Percentiles rank a stretch among this genome's conserved stretches.
phyloP scores from a whole-genome alignment of 2,888 invertebrate species.

The Eledone cirrhosa region DNA sequence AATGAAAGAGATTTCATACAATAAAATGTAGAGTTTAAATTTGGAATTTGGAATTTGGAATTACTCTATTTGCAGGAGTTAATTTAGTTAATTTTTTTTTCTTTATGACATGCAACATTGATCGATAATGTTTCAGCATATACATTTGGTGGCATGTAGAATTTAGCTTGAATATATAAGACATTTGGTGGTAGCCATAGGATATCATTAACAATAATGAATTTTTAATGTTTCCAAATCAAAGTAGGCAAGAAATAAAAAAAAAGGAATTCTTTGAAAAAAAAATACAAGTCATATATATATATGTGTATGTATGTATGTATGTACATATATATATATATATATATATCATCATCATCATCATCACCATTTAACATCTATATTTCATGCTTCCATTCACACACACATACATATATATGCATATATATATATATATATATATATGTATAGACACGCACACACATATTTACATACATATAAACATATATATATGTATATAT shows the following conservation, averaged over 20 bases:
- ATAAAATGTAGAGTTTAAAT: background rate
- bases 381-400: too few relatives aligned
- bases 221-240: slow-evolving; percentile 11
- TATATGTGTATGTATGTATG: slow-evolving; percentile 5
- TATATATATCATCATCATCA: too few relatives aligned
- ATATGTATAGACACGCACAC: background rate
- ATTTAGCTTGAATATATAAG: slow-evolving; percentile 18
- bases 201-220: slow-evolving; percentile 23
- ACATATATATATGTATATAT: background rate
- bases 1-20: background rate
- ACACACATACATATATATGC: slow-evolving; percentile 21
- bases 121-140: slow-evolving; percentile 4
- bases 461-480: background rate
- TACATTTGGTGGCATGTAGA: slow-evolving; percentile 18
- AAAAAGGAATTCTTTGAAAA: slow-evolving; percentile 17
- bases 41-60: background rate
- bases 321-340: slow-evolving; percentile 7
- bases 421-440: background rate
- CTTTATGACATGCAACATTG: slow-evolving; percentile 24
- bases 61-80: background rate
- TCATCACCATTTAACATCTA: too few relatives aligned
- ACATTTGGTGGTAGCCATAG: slow-evolving; percentile 21
- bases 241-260: background rate
- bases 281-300: slow-evolving; percentile 20
- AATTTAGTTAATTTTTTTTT: slow-evolving; percentile 2